Conservation (phyloP, 1,140 invertebrate species). For the Philotrypesis tridentata region DNA sequence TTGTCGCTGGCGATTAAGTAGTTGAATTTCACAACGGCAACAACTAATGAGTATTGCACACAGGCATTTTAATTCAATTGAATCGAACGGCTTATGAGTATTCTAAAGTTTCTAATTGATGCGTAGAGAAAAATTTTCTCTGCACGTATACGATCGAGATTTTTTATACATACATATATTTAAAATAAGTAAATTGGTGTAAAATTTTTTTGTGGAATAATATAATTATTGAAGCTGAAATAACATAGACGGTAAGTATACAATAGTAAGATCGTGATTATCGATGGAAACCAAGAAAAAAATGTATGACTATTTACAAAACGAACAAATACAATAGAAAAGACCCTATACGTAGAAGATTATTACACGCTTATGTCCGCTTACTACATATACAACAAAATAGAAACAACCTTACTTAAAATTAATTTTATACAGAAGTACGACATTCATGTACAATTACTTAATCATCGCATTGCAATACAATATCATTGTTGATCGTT, state of each 20-base stretch:
- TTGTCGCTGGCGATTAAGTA: no score
- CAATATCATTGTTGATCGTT: not conserved
- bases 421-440: slow-evolving; percentile 53
- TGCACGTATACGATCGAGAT: no score
- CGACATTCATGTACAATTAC: slow-evolving; percentile 61
- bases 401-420: slow-evolving; percentile 58
- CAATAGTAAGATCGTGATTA: not conserved
- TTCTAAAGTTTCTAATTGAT: no score
- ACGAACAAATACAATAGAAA: not conserved
- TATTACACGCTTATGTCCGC: not conserved
- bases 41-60: no score
- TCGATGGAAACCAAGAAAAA: not conserved
- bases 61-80: no score
- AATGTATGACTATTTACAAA: not conserved
- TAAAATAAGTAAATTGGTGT: no score
- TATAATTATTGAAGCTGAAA: not conserved
- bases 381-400: slow-evolving; percentile 52
- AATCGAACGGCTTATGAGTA: no score
- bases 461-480: slow-evolving; percentile 51
- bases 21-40: no score
- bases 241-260: not conserved
- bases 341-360: not conserved
- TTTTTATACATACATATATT: no score
- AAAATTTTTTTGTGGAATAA: no score
- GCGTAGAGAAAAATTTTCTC: no score